These are phyloP conservation scores for Mesoligia furuncula DNA, from an alignment of 2,888 invertebrate genomes.

Conservation along the genomic window DNA sequence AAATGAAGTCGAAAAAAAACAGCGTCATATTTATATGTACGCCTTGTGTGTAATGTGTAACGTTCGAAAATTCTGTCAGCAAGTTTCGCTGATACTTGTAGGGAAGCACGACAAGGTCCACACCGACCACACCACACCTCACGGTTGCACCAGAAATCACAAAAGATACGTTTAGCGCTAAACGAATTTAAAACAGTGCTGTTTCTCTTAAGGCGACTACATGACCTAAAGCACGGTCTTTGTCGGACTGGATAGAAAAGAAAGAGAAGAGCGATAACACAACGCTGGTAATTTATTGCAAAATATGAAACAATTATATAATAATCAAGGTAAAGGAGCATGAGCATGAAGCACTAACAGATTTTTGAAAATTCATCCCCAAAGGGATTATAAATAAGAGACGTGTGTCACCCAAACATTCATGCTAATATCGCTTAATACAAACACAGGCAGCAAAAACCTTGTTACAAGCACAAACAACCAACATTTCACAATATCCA, in stretches of 20 bases:
- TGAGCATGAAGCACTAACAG: too few species aligned
- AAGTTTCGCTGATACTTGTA: neutral
- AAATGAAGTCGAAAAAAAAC: neutral
- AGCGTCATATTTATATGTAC: neutral
- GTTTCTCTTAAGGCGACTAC: neutral
- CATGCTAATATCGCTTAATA: neutral
- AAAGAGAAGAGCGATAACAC: too few species aligned
- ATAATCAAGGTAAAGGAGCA: too few species aligned
- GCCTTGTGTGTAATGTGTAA: too few species aligned
- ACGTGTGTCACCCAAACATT: neutral
- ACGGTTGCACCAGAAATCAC: neutral
- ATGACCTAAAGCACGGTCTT: too few species aligned
- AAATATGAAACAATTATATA: too few species aligned
- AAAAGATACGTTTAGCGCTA: neutral
- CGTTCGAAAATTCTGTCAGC: neutral
- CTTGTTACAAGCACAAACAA: slow-evolving; percentile 2
- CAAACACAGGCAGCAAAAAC: slow-evolving; percentile 4
- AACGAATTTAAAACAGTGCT: neutral
- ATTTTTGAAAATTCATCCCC: neutral
- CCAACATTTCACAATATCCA: slow-evolving; percentile 1
- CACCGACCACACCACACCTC: neutral
- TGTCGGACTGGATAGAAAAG: too few species aligned
- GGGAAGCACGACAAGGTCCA: neutral
- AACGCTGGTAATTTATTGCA: too few species aligned
- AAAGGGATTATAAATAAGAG: neutral